A percentile compares a stretch with the other conserved stretches of the same genome.
Conservation (phyloP, 2,888 invertebrate species). For the Prosopocoilus inquinatus region DNA sequence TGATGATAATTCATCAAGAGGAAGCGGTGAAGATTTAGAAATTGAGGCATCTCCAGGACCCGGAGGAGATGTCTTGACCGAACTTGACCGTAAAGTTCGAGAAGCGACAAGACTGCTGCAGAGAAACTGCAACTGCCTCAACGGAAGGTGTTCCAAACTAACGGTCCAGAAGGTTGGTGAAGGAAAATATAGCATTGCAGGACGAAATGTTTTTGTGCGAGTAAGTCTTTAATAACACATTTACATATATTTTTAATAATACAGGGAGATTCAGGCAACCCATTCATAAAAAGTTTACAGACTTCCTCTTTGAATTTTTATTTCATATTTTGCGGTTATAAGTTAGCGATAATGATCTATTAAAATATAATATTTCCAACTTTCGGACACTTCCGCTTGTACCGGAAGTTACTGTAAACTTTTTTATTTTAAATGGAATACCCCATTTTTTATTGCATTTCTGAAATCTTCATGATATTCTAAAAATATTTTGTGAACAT, state of each 20-base stretch:
- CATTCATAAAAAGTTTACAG: too few relatives aligned
- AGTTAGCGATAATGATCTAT: too few relatives aligned
- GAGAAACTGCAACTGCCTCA: constrained; percentile 71
- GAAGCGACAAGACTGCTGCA: constrained; percentile 70
- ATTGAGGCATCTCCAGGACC: constrained; percentile 15
- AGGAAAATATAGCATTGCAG: constrained; percentile 83
- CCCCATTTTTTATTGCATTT: too few relatives aligned
- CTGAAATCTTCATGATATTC: too few relatives aligned
- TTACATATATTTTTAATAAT: neutral
- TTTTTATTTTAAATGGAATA: too few relatives aligned
- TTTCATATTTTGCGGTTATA: too few relatives aligned
- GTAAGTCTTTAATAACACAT: constrained; percentile 54
- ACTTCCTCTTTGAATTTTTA: too few relatives aligned
- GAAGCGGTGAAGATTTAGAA: constrained; percentile 66
- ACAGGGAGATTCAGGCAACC: too few relatives aligned
- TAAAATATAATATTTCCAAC: too few relatives aligned
- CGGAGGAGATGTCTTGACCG: constrained; percentile 54
- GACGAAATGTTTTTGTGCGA: constrained; percentile 83
- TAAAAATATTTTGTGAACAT: too few relatives aligned
- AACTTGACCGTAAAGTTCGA: constrained; percentile 72
- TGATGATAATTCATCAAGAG: constrained; percentile 72
- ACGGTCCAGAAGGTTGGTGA: constrained; percentile 80
- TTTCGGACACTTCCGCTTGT: too few relatives aligned
- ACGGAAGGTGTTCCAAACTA: constrained; percentile 69
- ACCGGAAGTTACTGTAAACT: too few relatives aligned